Conservation (phyloP, 92 coral and sea anemone species). For the Epizoanthus ramosus region DNA sequence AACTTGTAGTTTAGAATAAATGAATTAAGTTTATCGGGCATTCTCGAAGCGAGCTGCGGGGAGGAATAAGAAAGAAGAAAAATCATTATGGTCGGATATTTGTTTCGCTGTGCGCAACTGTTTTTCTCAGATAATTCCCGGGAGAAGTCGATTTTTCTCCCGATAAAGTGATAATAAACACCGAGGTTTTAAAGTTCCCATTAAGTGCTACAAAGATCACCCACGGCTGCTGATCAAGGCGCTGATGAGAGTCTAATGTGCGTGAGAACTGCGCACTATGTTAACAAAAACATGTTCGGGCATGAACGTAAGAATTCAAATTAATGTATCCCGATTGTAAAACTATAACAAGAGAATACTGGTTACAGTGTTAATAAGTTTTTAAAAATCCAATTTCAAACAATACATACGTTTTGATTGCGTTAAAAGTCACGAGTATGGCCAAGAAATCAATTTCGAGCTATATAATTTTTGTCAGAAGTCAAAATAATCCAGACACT, state of each 20-base stretch:
- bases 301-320: not conserved
- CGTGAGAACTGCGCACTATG: constrained; percentile 35
- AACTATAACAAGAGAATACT: not conserved
- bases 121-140: constrained; percentile 37
- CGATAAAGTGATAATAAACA: constrained; percentile 27
- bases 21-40: not conserved
- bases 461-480: too few relatives aligned
- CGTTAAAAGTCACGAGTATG: too few relatives aligned
- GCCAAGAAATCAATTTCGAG: too few relatives aligned
- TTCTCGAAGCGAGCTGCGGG: not conserved
- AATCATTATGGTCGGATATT: not conserved
- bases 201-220: constrained; percentile 17
- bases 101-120: constrained; percentile 38
- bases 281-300: constrained; percentile 12
- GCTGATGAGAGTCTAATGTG: constrained; percentile 15
- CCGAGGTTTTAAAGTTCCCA: not conserved
- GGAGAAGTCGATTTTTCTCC: constrained; percentile 1
- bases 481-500: too few relatives aligned
- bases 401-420: too few relatives aligned
- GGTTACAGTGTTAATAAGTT: not conserved
- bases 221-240: constrained; percentile 8
- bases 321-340: not conserved
- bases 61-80: not conserved
- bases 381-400: too few relatives aligned
- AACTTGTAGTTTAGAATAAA: not conserved